Conservation (phyloP, 2,888 invertebrate genomes). For the Elysia crispata region DNA sequence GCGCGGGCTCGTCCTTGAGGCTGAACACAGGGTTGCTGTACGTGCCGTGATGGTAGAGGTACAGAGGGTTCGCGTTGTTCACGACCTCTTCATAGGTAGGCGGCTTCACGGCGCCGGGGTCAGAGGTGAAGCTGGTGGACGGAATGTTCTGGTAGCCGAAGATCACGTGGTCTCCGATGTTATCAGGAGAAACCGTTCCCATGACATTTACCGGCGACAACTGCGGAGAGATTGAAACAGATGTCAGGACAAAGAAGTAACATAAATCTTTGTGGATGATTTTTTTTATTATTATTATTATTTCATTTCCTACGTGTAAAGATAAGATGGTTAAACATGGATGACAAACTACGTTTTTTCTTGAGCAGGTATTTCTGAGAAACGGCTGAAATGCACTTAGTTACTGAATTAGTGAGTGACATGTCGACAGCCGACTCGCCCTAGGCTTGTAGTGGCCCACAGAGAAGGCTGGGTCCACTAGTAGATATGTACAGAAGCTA, state of each 20-base stretch:
- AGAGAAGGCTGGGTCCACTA: no score
- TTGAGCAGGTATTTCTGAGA: no score
- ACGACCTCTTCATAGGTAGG: constrained; percentile 46
- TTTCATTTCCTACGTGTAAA: no score
- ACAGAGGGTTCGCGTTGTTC: constrained; percentile 38
- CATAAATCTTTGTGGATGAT: no score
- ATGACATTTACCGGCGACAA: neutral
- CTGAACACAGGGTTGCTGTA: constrained; percentile 40
- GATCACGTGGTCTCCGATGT: constrained; percentile 12
- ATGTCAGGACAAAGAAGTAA: neutral
- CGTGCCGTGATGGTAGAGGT: constrained; percentile 24
- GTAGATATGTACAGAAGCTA: no score
- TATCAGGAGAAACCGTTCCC: neutral
- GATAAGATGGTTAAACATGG: no score
- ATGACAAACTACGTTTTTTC: no score
- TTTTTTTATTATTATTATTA: no score
- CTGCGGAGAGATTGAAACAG: neutral
- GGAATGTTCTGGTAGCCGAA: constrained; percentile 43
- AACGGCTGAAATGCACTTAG: no score
- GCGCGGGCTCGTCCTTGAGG: constrained; percentile 37
- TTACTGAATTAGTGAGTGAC: no score
- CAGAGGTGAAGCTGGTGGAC: constrained; percentile 42
- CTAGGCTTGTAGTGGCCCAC: no score
- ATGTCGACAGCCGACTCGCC: no score
- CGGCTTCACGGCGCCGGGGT: constrained; percentile 42